Evolutionary conservation across 2,888 invertebrate genomes (phyloP).

Genomic region (Ctenicera cuprea): DNA sequence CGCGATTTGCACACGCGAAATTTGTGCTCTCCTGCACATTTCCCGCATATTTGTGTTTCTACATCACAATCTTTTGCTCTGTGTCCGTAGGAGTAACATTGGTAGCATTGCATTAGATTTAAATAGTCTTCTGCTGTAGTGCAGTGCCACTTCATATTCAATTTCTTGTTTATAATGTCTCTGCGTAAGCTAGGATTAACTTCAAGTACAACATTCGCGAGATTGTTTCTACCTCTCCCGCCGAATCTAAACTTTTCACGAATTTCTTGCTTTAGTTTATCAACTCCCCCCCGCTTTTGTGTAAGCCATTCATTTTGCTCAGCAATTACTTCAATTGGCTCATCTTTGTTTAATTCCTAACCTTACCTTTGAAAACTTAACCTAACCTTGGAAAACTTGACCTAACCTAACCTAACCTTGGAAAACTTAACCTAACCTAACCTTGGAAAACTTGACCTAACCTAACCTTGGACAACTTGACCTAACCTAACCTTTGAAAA

Average conservation of each 20-base stretch:
- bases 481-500: no score
- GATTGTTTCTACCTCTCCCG: not conserved
- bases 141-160: not conserved
- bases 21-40: not conserved
- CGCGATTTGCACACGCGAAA: not conserved
- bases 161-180: not conserved
- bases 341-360: not conserved
- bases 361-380: no score
- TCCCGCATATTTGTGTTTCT: not conserved
- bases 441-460: no score
- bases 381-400: no score
- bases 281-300: no score
- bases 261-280: not conserved
- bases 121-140: not conserved
- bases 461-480: no score
- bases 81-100: conserved; percentile 7
- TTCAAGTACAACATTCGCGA: not conserved
- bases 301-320: no score
- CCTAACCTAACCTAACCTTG: no score
- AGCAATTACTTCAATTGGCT: no score
- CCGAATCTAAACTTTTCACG: not conserved
- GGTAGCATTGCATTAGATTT: not conserved
- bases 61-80: not conserved
- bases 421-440: no score
- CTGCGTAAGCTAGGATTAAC: not conserved